A percentile compares a stretch with the other conserved stretches of the same genome.
These are phyloP conservation scores for Chelon auratus DNA, from an alignment of 2,797 vertebrate species.

Conservation along the genomic window DNA sequence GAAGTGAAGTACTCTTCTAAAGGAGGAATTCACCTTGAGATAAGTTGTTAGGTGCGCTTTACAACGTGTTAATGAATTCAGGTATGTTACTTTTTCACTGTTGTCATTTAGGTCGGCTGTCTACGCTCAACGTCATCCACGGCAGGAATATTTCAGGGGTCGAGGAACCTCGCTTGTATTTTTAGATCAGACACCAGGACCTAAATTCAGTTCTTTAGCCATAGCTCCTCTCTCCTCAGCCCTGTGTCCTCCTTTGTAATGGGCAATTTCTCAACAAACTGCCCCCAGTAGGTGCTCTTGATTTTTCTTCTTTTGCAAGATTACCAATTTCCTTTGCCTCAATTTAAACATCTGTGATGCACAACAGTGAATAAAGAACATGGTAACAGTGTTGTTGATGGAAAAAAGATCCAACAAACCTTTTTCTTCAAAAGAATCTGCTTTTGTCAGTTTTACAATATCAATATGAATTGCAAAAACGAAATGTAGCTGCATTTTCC, in stretches of 20 bases:
- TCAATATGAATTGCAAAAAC: too few relatives aligned
- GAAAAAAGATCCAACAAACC: too few relatives aligned
- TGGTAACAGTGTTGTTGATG: not conserved
- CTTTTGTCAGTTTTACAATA: too few relatives aligned
- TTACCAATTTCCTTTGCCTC: not conserved
- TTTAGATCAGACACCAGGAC: not conserved
- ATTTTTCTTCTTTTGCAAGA: not conserved
- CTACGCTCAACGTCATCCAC: not conserved
- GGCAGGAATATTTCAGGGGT: too few relatives aligned
- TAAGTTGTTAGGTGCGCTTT: not conserved
- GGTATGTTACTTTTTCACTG: not conserved
- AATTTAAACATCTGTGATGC: not conserved
- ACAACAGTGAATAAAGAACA: not conserved
- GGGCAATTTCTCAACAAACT: not conserved
- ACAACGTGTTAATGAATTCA: not conserved
- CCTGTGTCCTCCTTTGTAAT: not conserved
- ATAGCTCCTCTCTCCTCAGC: not conserved
- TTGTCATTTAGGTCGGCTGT: too few relatives aligned
- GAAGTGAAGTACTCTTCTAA: not conserved
- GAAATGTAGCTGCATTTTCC: too few relatives aligned
- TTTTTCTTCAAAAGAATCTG: too few relatives aligned
- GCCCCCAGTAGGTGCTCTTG: not conserved
- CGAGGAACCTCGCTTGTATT: too few relatives aligned
- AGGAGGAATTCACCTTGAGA: not conserved
- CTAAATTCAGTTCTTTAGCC: too few relatives aligned